A percentile compares a stretch with the other conserved stretches of the same genome.
phyloP scores from a whole-genome alignment of 1,140 invertebrate genomes.

The Teleopsis dalmanni region DNA sequence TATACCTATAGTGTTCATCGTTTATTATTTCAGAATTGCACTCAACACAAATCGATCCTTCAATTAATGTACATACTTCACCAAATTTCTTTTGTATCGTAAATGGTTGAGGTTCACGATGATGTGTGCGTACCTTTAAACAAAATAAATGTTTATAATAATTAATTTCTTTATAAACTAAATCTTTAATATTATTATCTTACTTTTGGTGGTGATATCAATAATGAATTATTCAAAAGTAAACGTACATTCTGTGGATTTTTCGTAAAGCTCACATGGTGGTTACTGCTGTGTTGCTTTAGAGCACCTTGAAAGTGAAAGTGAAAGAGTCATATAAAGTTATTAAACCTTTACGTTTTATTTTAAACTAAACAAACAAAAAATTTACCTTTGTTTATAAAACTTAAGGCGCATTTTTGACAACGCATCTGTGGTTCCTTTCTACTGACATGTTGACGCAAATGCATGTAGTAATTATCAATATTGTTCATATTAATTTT shows the following conservation, averaged over 20 bases:
- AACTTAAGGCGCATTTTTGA: constrained; percentile 33
- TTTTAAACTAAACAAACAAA: background rate
- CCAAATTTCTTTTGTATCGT: constrained; percentile 25
- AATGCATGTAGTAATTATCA: constrained; percentile 33
- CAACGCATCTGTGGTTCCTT: constrained; percentile 26
- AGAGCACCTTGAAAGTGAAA: constrained; percentile 43
- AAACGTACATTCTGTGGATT: constrained; percentile 26
- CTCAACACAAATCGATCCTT: constrained; percentile 34
- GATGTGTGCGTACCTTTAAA: constrained; percentile 28
- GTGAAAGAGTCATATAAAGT: background rate
- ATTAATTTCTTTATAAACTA: too few species aligned
- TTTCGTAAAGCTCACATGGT: constrained; percentile 43
- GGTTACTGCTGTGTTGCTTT: constrained; percentile 49
- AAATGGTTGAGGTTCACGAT: constrained; percentile 33
- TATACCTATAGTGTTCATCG: constrained; percentile 36
- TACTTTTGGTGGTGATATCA: constrained; percentile 33
- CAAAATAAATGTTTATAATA: too few species aligned
- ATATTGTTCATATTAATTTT: constrained; percentile 25
- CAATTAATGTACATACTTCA: constrained; percentile 31
- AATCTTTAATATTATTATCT: background rate
- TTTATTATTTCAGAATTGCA: constrained; percentile 32
- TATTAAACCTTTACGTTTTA: background rate
- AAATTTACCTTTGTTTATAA: constrained; percentile 30
- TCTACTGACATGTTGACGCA: constrained; percentile 29
- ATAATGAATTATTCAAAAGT: constrained; percentile 30